phyloP scores from a whole-genome alignment of 2,113 vertebrate species.

The Centrocercus urophasianus region DNA sequence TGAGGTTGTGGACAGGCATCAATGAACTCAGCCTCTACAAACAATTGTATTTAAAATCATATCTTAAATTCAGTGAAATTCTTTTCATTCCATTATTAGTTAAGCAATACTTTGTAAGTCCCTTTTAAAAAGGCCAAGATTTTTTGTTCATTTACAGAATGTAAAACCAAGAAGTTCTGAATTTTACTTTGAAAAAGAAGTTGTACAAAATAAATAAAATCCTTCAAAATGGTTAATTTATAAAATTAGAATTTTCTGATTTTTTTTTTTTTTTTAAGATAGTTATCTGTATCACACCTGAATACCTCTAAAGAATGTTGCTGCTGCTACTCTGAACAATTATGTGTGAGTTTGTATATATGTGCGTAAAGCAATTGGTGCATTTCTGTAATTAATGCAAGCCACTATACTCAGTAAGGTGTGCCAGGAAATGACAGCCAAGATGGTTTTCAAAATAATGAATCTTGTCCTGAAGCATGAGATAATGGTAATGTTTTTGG shows the following conservation, averaged over 20 bases:
- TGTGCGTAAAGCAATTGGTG: neutral
- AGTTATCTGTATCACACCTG: neutral
- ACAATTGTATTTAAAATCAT: neutral
- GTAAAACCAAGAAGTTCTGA: neutral
- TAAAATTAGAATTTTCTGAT: neutral
- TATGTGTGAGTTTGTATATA: neutral
- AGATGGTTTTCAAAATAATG: neutral
- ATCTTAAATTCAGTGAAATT: neutral
- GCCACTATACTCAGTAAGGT: neutral
- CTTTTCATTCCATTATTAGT: neutral
- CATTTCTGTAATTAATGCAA: neutral
- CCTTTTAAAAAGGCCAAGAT: neutral
- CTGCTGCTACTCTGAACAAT: neutral
- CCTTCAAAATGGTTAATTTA: neutral
- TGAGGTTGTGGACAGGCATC: neutral
- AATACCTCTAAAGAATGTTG: neutral
- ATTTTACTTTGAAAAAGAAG: neutral
- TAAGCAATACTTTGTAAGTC: neutral
- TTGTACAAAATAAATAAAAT: neutral
- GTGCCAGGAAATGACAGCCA: neutral
- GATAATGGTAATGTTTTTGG: neutral
- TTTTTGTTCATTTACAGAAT: fast-evolving
- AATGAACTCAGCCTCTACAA: neutral
- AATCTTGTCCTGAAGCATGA: neutral
- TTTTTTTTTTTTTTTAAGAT: too few relatives aligned